phyloP scores from a whole-genome alignment of 2,888 invertebrate genomes.

The Zootermopsis nevadensis region DNA sequence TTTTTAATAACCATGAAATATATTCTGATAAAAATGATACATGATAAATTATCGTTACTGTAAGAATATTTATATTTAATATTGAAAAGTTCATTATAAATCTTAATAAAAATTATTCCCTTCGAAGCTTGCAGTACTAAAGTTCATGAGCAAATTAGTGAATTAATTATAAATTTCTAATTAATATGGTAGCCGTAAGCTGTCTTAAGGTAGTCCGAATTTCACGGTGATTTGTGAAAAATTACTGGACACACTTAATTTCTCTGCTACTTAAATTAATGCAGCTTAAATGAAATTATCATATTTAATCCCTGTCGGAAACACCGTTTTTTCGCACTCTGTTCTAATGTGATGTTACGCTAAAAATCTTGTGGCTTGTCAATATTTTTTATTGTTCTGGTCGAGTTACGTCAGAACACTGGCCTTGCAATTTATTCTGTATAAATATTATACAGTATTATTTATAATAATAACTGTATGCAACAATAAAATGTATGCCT shows the following conservation, averaged over 20 bases:
- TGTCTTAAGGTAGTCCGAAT: not conserved
- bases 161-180: too few species aligned
- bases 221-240: not conserved
- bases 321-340: not conserved
- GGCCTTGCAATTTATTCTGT: conserved; percentile 10
- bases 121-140: too few species aligned
- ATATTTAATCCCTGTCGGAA: not conserved
- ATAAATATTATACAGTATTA: conserved; percentile 25
- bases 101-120: too few species aligned
- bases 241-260: conserved; percentile 8
- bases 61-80: too few species aligned
- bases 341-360: not conserved
- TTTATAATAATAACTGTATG: conserved; percentile 23
- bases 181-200: too few species aligned
- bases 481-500: conserved; percentile 12
- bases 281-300: not conserved
- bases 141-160: too few species aligned
- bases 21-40: too few species aligned
- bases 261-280: not conserved
- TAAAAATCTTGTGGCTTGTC: not conserved
- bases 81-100: too few species aligned
- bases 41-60: too few species aligned
- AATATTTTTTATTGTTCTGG: conserved; percentile 6
- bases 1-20: too few species aligned
- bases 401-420: conserved; percentile 2